Evolutionary conservation across 2,113 vertebrate species (phyloP).

Genomic region (Eira barbara): DNA sequence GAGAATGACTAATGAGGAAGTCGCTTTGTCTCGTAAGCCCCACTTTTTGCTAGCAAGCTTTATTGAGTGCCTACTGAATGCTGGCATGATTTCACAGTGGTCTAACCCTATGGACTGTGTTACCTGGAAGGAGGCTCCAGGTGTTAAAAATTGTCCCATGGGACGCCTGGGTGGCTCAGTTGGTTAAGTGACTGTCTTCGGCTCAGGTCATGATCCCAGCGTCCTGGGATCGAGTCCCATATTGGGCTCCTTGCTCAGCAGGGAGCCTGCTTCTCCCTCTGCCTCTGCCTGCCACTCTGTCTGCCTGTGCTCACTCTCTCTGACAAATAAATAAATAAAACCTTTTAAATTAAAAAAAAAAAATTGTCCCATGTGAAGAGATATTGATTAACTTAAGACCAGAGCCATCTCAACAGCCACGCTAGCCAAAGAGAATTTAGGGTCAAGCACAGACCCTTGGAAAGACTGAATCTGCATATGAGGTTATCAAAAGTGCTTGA

Average conservation of each 20-base stretch:
- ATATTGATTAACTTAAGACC: not conserved
- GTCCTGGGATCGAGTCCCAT: no score
- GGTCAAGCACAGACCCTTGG: not conserved
- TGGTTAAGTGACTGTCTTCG: no score
- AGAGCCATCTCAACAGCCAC: not conserved
- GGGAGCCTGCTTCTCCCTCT: no score
- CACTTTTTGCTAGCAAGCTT: not conserved
- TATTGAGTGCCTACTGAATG: not conserved
- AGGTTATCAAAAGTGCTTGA: not conserved
- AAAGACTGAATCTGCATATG: no score
- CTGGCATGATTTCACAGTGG: not conserved
- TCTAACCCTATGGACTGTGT: no score
- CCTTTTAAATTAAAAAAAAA: no score
- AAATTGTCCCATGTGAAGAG: not conserved
- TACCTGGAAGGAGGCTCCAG: not conserved
- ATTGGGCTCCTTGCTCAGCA: no score
- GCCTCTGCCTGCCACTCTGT: no score
- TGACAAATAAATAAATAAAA: no score
- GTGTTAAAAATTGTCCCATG: not conserved
- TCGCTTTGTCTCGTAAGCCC: not conserved
- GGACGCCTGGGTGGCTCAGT: no score
- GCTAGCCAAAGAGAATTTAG: not conserved
- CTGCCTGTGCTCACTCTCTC: no score
- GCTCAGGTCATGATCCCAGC: no score
- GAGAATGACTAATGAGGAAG: constrained; percentile 58